Conservation (phyloP, 2,113 vertebrate genomes). For the Psammodynastes pulverulentus region DNA sequence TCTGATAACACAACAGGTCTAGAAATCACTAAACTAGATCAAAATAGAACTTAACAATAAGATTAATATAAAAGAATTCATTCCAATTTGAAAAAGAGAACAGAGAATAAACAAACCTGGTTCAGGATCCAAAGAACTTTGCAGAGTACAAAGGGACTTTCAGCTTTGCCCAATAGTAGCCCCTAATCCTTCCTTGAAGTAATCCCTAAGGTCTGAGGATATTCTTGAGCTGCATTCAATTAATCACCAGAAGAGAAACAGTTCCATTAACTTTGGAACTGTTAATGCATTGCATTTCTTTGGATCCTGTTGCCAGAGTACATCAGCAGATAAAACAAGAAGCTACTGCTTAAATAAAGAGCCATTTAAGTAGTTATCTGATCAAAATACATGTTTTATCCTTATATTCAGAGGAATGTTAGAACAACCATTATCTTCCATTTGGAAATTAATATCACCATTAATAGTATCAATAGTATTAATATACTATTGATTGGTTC, state of each 20-base stretch:
- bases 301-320: neutral
- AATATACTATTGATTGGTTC: neutral
- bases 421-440: constrained; percentile 34
- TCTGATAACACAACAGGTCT: neutral
- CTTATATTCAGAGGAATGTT: constrained; percentile 34
- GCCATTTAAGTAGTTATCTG: constrained; percentile 2
- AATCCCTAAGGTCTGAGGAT: neutral
- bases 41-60: neutral
- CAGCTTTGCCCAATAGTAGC: neutral
- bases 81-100: neutral
- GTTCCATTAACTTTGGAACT: neutral
- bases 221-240: neutral
- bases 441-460: constrained; percentile 26
- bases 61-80: neutral
- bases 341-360: neutral
- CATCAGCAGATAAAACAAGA: neutral
- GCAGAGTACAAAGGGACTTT: neutral
- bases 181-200: neutral
- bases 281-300: neutral
- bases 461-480: too few relatives aligned
- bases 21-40: neutral
- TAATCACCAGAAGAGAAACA: neutral
- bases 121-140: neutral
- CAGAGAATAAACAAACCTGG: neutral
- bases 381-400: constrained; percentile 23